Evolutionary conservation across 2,113 vertebrate genomes (phyloP).

Genomic region (Oryzias melastigma): DNA sequence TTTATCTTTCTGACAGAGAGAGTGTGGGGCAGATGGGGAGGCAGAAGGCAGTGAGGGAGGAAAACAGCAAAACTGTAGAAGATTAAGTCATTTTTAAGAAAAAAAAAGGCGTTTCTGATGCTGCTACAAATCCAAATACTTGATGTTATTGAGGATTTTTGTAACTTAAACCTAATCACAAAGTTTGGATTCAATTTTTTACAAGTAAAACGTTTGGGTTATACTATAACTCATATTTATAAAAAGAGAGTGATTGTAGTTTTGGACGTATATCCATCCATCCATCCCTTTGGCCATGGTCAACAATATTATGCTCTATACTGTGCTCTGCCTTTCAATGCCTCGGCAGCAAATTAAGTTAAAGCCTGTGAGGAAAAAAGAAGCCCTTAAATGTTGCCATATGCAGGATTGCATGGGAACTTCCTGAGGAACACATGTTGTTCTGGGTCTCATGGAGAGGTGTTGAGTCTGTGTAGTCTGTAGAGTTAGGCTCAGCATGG

Average conservation of each 20-base stretch:
- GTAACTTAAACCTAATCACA: no score
- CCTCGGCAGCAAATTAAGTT: conserved; percentile 79
- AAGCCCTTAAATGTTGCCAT: conserved; percentile 84
- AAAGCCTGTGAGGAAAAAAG: conserved; percentile 79
- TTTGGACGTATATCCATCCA: conserved; percentile 42
- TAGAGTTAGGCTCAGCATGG: conserved; percentile 42
- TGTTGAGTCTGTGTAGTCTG: conserved; percentile 74
- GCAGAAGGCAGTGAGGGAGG: conserved; percentile 12
- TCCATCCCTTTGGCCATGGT: conserved; percentile 56
- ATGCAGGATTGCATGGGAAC: conserved; percentile 84
- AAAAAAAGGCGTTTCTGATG: neutral
- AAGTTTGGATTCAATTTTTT: no score
- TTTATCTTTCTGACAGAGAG: conserved; percentile 11
- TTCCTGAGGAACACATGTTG: conserved; percentile 81
- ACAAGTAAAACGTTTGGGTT: neutral
- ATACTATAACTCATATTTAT: conserved; percentile 29
- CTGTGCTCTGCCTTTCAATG: conserved; percentile 72
- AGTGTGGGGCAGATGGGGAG: conserved; percentile 7
- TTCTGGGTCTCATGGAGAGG: conserved; percentile 75
- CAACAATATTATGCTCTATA: conserved; percentile 71
- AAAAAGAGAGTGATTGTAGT: conserved; percentile 35
- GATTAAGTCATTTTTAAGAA: conserved; percentile 5
- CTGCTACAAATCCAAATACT: neutral
- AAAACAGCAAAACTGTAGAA: conserved; percentile 13
- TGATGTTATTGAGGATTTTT: neutral